Base-by-base conservation (phyloP, 2,113 vertebrate species). In the Crypturellus undulatus region DNA sequence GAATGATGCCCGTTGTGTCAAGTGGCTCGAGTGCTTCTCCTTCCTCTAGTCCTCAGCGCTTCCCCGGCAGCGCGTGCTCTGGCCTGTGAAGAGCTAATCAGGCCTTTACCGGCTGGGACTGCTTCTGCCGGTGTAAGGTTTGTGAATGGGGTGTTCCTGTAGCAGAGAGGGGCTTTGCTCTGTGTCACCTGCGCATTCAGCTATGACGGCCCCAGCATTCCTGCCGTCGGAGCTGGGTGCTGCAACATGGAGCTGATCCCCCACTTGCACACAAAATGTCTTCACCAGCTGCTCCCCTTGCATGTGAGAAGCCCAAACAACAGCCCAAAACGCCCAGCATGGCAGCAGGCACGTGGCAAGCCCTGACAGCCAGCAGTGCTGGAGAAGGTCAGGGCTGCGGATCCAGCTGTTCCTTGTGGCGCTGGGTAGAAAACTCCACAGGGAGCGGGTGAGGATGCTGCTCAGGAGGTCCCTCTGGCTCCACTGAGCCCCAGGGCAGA, bases 51-150 rank as follows among this genome's bases (percentile, higher is more conserved):
- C 72, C 59, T 65, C n/a, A 43, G 65, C 43, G 24, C 72, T 91
- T 91, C 60, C 82, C 85, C 70, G 82, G 59, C 64, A 93, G 58
- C 12, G 0, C 25, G 26, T 75, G 36, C 75, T 95, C 80, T 83
- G 64, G 71, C 72, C 60, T 84, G 85, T 69, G 72, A 91, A 83
- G 83, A 47, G 64, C 96, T 94, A 56, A 83, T 87, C 80, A 76
- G 83, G 85, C 65, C 87, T 94, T 92, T 93, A 67, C 58, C 56
- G 84, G 89, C 82, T 75, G 87, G 90, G 94, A 95, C 91, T 90
- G 85, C 94, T 92, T 88, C 81, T 96, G 90, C 88, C 93, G 94
- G 92, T 58, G 94, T 96, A 89, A 90, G 84, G 80, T 90, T 95
- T 93, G 92, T 95, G 95, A 92, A 94, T 92, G 94, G 84, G 47